phyloP scores from a whole-genome alignment of 2,888 invertebrate species.

The Endotricha flammealis region DNA sequence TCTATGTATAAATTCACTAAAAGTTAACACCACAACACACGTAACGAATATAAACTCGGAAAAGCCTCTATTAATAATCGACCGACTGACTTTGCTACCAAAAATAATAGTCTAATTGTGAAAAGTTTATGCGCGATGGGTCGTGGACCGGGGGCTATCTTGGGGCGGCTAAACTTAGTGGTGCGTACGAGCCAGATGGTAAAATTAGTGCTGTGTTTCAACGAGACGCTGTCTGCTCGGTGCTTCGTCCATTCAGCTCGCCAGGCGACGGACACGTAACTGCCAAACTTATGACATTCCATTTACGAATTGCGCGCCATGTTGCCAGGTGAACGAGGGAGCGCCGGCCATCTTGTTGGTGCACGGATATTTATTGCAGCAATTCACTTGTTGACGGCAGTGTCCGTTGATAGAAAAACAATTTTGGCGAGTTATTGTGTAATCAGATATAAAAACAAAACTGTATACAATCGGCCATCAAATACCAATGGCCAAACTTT shows the following conservation, averaged over 20 bases:
- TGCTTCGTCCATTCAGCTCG: conserved; percentile 68
- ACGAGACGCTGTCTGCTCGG: conserved; percentile 69
- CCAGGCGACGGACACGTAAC: conserved; percentile 53
- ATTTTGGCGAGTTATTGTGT: too few species aligned
- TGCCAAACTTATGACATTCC: conserved; percentile 76
- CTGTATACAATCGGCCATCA: too few species aligned
- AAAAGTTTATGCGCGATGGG: conserved; percentile 79
- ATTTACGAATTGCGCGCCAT: conserved; percentile 55
- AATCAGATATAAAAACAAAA: too few species aligned
- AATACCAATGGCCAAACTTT: too few species aligned
- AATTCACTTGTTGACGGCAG: not conserved
- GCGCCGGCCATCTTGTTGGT: conserved; percentile 31
- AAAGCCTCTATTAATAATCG: conserved; percentile 80
- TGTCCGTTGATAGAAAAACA: not conserved
- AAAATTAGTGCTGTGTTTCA: conserved; percentile 70
- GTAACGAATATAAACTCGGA: conserved; percentile 79
- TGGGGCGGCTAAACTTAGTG: conserved; percentile 79
- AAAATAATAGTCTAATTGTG: conserved; percentile 80
- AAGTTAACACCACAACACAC: conserved; percentile 79
- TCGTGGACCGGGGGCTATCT: conserved; percentile 79
- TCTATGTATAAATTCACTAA: conserved; percentile 79
- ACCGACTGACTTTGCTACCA: conserved; percentile 80
- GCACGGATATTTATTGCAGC: conserved; percentile 25
- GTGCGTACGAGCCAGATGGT: conserved; percentile 76
- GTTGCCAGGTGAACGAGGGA: conserved; percentile 43